A percentile compares a stretch with the other conserved stretches of the same genome.
phyloP scores from a whole-genome alignment of 2,113 vertebrate species.

The Phycodurus eques region DNA sequence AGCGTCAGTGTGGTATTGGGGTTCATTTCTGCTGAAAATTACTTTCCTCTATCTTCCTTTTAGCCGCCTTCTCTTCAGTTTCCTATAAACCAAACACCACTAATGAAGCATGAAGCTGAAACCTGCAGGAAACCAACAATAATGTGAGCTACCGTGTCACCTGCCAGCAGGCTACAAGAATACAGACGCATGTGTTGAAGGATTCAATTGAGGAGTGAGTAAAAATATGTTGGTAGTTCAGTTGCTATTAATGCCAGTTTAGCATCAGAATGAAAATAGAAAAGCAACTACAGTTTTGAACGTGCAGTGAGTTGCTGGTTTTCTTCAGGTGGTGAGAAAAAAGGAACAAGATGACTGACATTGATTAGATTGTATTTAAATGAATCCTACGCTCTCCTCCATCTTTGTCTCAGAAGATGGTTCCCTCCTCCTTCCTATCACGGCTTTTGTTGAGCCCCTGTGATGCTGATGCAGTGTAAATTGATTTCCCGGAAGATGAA shows the following conservation, averaged over 20 bases:
- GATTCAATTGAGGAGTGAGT: slow-evolving; percentile 1
- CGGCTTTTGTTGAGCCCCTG: slow-evolving; percentile 47
- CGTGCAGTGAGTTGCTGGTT: slow-evolving; percentile 31
- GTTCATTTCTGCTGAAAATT: slow-evolving; percentile 47
- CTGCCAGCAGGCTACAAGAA: slow-evolving; percentile 57
- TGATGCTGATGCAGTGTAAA: slow-evolving; percentile 72
- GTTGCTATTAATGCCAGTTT: slow-evolving; percentile 11
- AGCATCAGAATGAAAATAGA: neutral
- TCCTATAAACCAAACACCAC: slow-evolving; percentile 54
- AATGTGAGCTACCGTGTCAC: slow-evolving; percentile 51
- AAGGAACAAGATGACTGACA: slow-evolving; percentile 53
- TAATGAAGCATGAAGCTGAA: slow-evolving; percentile 69
- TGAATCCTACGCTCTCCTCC: slow-evolving; percentile 36
- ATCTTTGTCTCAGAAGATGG: slow-evolving; percentile 50
- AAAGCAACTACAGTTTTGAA: slow-evolving; percentile 26
- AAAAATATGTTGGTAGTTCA: slow-evolving; percentile 14
- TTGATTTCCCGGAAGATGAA: slow-evolving; percentile 76
- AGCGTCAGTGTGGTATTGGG: slow-evolving; percentile 15
- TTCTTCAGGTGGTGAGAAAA: slow-evolving; percentile 16
- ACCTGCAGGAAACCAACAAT: slow-evolving; percentile 62
- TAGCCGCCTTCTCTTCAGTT: slow-evolving; percentile 72
- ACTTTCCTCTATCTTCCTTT: slow-evolving; percentile 71
- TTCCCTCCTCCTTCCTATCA: slow-evolving; percentile 57
- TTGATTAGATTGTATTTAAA: slow-evolving; percentile 63
- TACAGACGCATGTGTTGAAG: slow-evolving; percentile 39